Conservation (phyloP, 2,797 vertebrate species). For the Sebastes matsubarae region DNA sequence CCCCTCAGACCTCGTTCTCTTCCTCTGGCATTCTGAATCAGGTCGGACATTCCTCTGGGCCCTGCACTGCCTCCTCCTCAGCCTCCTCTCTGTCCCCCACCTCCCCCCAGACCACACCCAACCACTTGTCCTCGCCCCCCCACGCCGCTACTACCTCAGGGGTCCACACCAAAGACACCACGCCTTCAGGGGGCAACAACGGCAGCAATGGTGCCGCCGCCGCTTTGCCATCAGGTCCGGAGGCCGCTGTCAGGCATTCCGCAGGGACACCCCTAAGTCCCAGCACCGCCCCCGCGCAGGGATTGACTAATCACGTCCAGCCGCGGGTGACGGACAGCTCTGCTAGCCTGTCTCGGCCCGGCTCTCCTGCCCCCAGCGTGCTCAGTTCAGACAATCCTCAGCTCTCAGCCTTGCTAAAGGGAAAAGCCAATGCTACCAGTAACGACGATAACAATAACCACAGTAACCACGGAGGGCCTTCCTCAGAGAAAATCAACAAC, state of each 20-base stretch:
- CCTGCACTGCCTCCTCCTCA: constrained; percentile 91
- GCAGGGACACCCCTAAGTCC: constrained; percentile 90
- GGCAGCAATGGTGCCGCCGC: constrained; percentile 25
- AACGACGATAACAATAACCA: constrained; percentile 70
- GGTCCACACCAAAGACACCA: constrained; percentile 99
- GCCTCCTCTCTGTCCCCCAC: constrained; percentile 78
- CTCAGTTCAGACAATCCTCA: constrained; percentile 99
- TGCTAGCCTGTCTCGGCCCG: constrained; percentile 86
- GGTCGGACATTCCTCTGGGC: constrained; percentile 93
- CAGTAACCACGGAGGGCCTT: constrained; percentile 82
- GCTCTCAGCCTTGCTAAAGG: constrained; percentile 98
- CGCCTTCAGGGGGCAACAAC: constrained; percentile 92
- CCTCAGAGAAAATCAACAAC: constrained; percentile 93
- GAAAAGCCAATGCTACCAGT: constrained; percentile 90
- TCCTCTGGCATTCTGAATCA: constrained; percentile 95
- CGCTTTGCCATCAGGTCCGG: constrained; percentile 84
- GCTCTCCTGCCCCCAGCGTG: constrained; percentile 90
- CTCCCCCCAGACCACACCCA: constrained; percentile 85
- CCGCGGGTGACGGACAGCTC: constrained; percentile 90
- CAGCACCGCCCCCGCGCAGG: constrained; percentile 87
- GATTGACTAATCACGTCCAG: constrained; percentile 98
- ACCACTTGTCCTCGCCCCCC: constrained; percentile 93
- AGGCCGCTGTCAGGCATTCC: constrained; percentile 85
- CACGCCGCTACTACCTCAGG: constrained; percentile 94
- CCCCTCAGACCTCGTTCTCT: constrained; percentile 84